Evolutionary conservation across 2,113 vertebrate genomes (phyloP), one percentile per base, ranked within the genome.

Genomic region (Hystrix cristata): DNA sequence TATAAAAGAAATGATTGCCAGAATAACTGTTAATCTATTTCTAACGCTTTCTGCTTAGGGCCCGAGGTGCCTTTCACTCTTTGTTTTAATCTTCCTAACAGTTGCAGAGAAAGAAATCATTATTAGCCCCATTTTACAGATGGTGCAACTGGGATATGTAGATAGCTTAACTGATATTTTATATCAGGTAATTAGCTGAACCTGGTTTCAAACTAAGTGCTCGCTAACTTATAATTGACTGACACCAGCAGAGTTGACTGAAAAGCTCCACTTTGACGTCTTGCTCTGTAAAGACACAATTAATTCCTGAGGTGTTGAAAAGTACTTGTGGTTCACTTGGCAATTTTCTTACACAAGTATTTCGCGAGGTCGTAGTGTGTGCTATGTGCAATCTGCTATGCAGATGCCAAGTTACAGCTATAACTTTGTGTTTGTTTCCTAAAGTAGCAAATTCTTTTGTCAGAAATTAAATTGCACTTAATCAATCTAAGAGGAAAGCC

Each of bases 401-500:
- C n/a, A 59, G 92, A 84, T 65, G n/a, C 72, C 83, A 92, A 90
- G 13, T 88, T n/a, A 59, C 34, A 92, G 55, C 74, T 67, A 11
- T 14, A 16, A 78, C 81, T 94, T 91, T 25, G 86, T 78, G 89
- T 88, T 78, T 90, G 55, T 96, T 65, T 83, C 60, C 82, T 57
- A 72, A 97, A 95, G 94, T 92, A 94, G 43, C 55, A 46, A 79
- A 91, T 90, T 97, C 87, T 90, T 92, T 85, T 78, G 88, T 79
- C 43, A 46, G 94, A 81, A 96, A 97, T 96, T 95, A 98, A 90
- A 95, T 94, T 51, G 93, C 81, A 67, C 94, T 97, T 96, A 96
- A 91, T 92, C 94, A 96, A 91, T 96, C 97, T 97, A 72, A 87
- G 88, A 93, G 93, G 92, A 96, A 94, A 96, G 78, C 76, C 97